A percentile compares a stretch with the other conserved stretches of the same genome.
Evolutionary conservation across 2,113 vertebrate species (phyloP).

Genomic region (Eudyptes chrysolophus): DNA sequence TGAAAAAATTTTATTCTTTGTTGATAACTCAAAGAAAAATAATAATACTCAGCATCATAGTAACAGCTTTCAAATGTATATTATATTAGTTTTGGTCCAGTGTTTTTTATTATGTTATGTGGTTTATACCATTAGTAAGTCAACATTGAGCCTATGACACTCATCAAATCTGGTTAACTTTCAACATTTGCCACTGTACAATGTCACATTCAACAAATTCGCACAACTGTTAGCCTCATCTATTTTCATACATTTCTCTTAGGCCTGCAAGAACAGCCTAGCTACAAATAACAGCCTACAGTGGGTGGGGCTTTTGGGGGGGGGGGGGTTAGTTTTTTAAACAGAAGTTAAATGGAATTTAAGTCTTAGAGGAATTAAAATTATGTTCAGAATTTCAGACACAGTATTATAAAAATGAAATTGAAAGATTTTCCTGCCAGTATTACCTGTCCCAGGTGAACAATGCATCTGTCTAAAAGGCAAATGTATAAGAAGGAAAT

Average conservation of each 20-base stretch:
- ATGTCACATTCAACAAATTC: neutral
- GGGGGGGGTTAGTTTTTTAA: neutral
- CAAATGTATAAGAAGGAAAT: neutral
- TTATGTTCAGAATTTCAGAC: neutral
- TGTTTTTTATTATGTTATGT: neutral
- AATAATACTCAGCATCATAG: neutral
- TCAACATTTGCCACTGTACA: neutral
- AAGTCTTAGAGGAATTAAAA: neutral
- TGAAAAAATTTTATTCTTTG: neutral
- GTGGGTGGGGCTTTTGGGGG: accelerated
- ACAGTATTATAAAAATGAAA: neutral
- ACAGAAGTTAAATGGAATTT: neutral
- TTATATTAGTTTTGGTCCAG: neutral
- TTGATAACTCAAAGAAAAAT: neutral
- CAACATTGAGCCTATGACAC: neutral
- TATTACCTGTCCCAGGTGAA: neutral
- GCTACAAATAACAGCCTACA: neutral
- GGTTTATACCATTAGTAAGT: neutral
- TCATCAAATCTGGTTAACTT: neutral
- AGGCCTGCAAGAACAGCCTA: neutral
- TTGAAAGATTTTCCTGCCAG: neutral
- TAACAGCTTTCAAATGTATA: neutral
- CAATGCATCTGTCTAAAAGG: neutral
- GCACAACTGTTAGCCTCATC: neutral
- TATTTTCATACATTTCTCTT: neutral